These are phyloP conservation scores for Melanerpes formicivorus DNA, from an alignment of 2,113 vertebrate genomes.

Conservation along the genomic window DNA sequence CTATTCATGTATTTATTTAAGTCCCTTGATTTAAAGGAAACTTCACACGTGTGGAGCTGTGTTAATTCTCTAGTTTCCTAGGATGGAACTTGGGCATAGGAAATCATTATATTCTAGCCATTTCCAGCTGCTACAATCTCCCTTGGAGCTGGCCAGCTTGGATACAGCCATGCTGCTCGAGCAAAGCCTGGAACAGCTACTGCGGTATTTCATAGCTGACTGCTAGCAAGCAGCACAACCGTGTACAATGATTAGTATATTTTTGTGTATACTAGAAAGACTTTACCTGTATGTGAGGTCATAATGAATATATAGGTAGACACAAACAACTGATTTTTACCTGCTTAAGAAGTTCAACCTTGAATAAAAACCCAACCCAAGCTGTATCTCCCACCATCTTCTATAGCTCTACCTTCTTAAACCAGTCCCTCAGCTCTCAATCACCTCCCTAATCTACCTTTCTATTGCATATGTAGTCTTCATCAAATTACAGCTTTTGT, in stretches of 20 bases:
- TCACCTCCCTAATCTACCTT: background rate
- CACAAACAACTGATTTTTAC: background rate
- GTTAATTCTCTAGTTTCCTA: background rate
- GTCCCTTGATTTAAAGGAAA: background rate
- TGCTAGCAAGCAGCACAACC: background rate
- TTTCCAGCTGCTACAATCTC: constrained; percentile 5
- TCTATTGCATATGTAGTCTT: background rate
- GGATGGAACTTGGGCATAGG: background rate
- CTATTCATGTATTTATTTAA: background rate
- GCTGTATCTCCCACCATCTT: background rate
- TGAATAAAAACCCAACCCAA: background rate
- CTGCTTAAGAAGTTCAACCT: background rate
- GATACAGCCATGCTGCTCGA: background rate
- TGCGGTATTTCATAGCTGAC: background rate
- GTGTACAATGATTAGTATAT: background rate
- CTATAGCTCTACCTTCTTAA: background rate
- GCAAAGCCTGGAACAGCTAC: background rate
- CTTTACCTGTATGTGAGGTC: background rate
- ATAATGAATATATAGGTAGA: background rate
- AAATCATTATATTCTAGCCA: background rate
- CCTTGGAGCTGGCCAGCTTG: background rate
- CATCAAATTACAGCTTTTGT: background rate
- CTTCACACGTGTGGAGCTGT: background rate
- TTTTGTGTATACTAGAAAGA: background rate
- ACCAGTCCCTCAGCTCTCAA: background rate